Conservation (phyloP, 2,797 vertebrate species). For the Eulemur rubriventer region DNA sequence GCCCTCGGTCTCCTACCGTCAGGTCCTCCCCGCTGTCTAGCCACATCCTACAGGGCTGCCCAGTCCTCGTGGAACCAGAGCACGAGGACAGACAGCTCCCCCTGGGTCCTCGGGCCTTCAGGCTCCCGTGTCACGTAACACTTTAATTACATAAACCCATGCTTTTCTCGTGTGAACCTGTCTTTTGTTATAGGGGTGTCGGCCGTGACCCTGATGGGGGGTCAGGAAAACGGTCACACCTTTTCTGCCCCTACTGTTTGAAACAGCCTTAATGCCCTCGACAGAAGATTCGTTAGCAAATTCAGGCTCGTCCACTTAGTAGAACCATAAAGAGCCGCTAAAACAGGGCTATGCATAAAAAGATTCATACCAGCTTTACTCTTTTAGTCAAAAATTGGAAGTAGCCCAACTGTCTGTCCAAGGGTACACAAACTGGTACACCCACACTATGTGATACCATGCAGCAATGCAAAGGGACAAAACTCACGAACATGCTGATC, state of each 20-base stretch:
- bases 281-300: background rate
- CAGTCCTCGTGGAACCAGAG: background rate
- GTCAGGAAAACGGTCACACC: background rate
- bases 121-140: background rate
- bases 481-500: accelerated
- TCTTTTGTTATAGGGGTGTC: background rate
- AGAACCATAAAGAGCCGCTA: accelerated
- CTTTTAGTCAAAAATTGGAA: background rate
- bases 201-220: too few species aligned
- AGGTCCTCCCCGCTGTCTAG: too few species aligned
- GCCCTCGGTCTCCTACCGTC: background rate
- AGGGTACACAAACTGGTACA: accelerated
- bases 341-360: accelerated
- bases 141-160: background rate
- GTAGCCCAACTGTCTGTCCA: background rate
- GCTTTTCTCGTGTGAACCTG: background rate
- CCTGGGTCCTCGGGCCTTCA: background rate
- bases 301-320: background rate
- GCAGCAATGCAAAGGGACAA: accelerated
- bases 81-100: background rate
- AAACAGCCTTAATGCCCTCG: background rate
- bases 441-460: accelerated
- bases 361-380: background rate
- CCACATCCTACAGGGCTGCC: background rate
- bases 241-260: background rate